Evolutionary conservation across 2,113 vertebrate species (phyloP).

Genomic region (Melanostigma gelatinosum): DNA sequence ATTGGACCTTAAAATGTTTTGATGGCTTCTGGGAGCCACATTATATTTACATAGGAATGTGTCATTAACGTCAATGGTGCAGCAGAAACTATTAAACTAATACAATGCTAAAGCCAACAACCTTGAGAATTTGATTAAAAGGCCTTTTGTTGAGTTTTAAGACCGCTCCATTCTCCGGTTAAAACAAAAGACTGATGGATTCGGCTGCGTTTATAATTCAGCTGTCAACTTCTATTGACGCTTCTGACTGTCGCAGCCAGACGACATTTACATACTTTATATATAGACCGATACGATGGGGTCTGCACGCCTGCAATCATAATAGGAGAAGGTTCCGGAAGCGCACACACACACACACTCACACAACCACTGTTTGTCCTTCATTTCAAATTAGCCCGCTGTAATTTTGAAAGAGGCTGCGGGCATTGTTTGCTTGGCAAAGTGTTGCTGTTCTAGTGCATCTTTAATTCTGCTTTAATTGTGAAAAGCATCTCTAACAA

Average conservation of each 20-base stretch:
- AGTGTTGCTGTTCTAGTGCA: constrained; percentile 84
- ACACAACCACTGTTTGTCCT: constrained; percentile 82
- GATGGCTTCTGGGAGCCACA: constrained; percentile 91
- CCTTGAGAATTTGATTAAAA: constrained; percentile 98
- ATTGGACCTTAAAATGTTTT: constrained; percentile 97
- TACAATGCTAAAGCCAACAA: constrained; percentile 98
- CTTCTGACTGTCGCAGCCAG: constrained; percentile 86
- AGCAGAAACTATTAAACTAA: constrained; percentile 98
- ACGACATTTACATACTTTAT: constrained; percentile 89
- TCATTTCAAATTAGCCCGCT: constrained; percentile 86
- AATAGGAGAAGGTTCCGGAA: constrained; percentile 78
- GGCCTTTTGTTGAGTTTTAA: constrained; percentile 94
- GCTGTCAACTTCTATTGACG: constrained; percentile 88
- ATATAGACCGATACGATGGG: constrained; percentile 82
- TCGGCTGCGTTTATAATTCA: constrained; percentile 88
- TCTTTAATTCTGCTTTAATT: constrained; percentile 85
- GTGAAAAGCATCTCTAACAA: constrained; percentile 62
- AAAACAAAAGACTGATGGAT: constrained; percentile 89
- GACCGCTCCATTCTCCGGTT: constrained; percentile 87
- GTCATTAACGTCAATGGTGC: constrained; percentile 97
- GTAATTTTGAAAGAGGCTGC: constrained; percentile 84
- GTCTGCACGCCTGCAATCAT: constrained; percentile 80
- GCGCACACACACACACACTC: constrained; percentile 40
- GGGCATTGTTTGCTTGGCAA: constrained; percentile 85
- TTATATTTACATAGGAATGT: constrained; percentile 96